phyloP scores from a whole-genome alignment of 2,113 vertebrate genomes.

The Bufo gargarizans region DNA sequence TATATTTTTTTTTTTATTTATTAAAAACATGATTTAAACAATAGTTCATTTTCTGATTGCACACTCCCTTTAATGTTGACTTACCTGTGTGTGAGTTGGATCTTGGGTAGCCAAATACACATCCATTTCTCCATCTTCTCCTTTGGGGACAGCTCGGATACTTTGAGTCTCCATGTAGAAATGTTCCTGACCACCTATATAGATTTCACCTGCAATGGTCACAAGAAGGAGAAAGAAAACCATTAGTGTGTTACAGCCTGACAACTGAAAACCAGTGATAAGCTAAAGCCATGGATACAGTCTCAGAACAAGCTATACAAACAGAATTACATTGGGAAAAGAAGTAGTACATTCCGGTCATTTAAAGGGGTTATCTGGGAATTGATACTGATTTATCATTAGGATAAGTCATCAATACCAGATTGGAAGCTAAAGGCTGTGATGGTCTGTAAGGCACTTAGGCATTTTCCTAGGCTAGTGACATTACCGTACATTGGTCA shows the following conservation, averaged over 20 bases:
- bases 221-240: background rate
- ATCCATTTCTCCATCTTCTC: constrained; percentile 76
- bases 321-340: too few species aligned
- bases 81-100: constrained; percentile 72
- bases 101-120: constrained; percentile 73
- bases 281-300: background rate
- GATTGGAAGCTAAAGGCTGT: too few species aligned
- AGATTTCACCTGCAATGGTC: constrained; percentile 68
- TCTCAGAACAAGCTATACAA: background rate
- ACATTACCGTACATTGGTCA: too few species aligned
- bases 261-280: background rate
- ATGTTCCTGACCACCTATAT: constrained; percentile 74
- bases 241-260: background rate
- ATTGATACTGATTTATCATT: too few species aligned
- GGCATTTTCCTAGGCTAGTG: too few species aligned
- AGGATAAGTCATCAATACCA: too few species aligned
- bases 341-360: too few species aligned
- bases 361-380: too few species aligned
- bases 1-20: too few species aligned
- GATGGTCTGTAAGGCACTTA: too few species aligned
- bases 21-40: too few species aligned
- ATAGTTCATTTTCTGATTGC: too few species aligned
- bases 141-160: constrained; percentile 72
- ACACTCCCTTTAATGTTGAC: background rate
- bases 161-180: constrained; percentile 81